These are phyloP conservation scores for Sialis lutaria DNA, from an alignment of 2,888 invertebrate species.

Conservation along the genomic window DNA sequence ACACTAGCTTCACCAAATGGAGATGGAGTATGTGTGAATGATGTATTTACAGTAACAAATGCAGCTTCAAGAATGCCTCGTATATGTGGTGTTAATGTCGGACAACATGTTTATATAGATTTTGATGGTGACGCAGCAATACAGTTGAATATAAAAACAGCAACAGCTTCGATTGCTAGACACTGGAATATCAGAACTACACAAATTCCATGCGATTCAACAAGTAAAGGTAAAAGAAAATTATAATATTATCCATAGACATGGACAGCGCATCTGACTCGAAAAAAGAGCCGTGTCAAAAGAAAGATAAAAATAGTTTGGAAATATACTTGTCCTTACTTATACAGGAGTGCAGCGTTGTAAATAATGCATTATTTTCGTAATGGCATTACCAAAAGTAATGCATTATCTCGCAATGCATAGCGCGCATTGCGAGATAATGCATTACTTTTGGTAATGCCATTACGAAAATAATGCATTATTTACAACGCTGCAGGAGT, in stretches of 20 bases:
- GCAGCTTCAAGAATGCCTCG: constrained; percentile 52
- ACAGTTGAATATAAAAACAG: constrained; percentile 45
- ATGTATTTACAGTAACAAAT: constrained; percentile 51
- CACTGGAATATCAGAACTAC: constrained; percentile 59
- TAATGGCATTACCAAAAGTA: too few relatives aligned
- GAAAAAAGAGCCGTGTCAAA: too few relatives aligned
- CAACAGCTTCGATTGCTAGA: constrained; percentile 38
- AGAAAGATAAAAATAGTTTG: neutral
- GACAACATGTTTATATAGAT: constrained; percentile 60
- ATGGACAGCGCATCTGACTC: too few relatives aligned
- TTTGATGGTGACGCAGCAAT: constrained; percentile 52
- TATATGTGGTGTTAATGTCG: constrained; percentile 67
- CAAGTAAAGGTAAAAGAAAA: constrained; percentile 35
- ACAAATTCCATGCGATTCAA: constrained; percentile 56
- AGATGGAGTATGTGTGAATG: constrained; percentile 51
- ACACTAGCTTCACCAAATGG: constrained; percentile 55
- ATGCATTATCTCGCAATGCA: too few relatives aligned
- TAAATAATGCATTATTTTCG: too few relatives aligned
- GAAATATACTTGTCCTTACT: too few relatives aligned
- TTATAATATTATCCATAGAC: neutral
- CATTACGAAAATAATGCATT: too few relatives aligned
- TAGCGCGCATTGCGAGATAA: too few relatives aligned
- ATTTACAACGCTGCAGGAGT: too few relatives aligned
- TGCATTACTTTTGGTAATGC: too few relatives aligned
- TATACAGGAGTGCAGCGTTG: too few relatives aligned